Evolutionary conservation across 2,888 invertebrate species (phyloP), one percentile per base, ranked within the genome.

Genomic region (Timema cristinae): DNA sequence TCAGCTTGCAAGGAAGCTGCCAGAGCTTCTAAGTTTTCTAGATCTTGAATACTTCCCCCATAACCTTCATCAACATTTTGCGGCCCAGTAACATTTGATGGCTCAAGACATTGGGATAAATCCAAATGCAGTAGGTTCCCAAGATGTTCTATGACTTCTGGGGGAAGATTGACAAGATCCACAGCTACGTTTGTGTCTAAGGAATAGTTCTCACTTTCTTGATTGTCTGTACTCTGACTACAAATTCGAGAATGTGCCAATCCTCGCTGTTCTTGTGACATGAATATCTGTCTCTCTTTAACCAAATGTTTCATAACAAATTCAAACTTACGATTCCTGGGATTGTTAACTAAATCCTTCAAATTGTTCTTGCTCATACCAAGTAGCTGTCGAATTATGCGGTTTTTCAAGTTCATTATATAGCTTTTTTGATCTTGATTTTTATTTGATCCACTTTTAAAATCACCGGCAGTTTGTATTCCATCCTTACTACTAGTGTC

Each of bases 231-330:
- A 54, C 54, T 61, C 16, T 71, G 67, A 7, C 68, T 68, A 9
- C 9, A n/a, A 13, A 70, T 73, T 66, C 72, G 69, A 51, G 75
- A 72, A 66, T 72, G 71, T 54, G 73, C 73, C 13, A 71, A 69
- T 13, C 70, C 71, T 47, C 73, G 67, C 48, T 72, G 66, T 52
- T 73, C 71, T 47, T 71, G 71, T n/a, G 72, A 72, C n/a, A 74
- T 67, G 11, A 74, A 51, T 49, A 56, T 67, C 59, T 73, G 68
- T 32, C 73, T 73, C 48, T 74, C 73, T 66, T 75, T 75, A 70
- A 75, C 73, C 63, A 75, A 59, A 47, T 74, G 72, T n/a, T 73
- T 71, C 72, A 75, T 72, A 50, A 73, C 73, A 67, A 73, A 72
- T 61, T 75, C 73, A 67, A 73, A 72, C 52, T 72, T 72, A 0